phyloP scores from a whole-genome alignment of 1,140 invertebrate genomes.

The Panagrolaimus sp. region DNA sequence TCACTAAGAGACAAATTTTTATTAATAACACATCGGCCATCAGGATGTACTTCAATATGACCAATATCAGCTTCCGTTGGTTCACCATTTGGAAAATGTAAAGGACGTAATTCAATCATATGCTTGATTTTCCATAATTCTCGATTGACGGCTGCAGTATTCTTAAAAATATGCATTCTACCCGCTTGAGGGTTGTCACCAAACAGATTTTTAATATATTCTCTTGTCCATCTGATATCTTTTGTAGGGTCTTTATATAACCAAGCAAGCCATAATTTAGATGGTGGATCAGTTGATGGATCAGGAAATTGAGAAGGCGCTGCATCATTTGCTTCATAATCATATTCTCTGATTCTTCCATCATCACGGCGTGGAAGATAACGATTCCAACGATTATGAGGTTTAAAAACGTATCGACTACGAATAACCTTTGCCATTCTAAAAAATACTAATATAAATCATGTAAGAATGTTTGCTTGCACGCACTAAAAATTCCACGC shows the following conservation, averaged over 20 bases:
- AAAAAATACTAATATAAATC: not conserved
- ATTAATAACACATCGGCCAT: conserved; percentile 45
- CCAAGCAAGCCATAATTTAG: conserved; percentile 56
- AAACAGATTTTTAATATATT: conserved; percentile 37
- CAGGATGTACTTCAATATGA: conserved; percentile 31
- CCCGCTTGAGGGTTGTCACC: conserved; percentile 45
- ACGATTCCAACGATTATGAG: conserved; percentile 46
- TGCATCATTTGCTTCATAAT: conserved; percentile 39
- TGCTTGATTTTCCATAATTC: conserved; percentile 55
- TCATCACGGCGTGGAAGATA: conserved; percentile 51
- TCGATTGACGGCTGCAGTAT: conserved; percentile 47
- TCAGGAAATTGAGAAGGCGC: conserved; percentile 38
- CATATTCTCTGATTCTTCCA: conserved; percentile 29
- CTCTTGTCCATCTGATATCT: conserved; percentile 37
- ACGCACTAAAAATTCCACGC: too few species aligned
- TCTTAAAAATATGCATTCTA: conserved; percentile 50
- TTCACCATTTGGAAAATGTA: conserved; percentile 53
- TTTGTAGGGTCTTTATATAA: conserved; percentile 32
- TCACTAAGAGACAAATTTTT: conserved; percentile 22
- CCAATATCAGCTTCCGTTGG: conserved; percentile 45
- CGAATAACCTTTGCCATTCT: conserved; percentile 41
- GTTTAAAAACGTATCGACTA: conserved; percentile 41
- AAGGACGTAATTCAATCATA: conserved; percentile 49
- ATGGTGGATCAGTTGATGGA: conserved; percentile 35
- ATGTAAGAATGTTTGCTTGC: too few species aligned